Evolutionary conservation across 2,113 vertebrate species (phyloP), one percentile per base, ranked within the genome.

Genomic region (Colius striatus): DNA sequence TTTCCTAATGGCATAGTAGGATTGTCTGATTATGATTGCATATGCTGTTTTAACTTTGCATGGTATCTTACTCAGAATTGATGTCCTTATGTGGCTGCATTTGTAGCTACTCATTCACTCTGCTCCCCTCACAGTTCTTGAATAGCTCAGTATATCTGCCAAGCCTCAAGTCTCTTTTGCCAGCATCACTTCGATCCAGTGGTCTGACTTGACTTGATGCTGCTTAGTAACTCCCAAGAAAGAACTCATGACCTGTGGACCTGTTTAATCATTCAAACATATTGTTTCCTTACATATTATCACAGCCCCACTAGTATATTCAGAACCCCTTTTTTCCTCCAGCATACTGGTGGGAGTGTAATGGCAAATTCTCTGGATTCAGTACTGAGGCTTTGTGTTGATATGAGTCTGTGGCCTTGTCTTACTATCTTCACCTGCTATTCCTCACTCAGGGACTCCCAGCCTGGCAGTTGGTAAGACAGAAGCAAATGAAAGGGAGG

Each of bases 1-100:
- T 43, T n/a, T 25, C 17, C 1, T 43, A 51, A 23, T 32, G 45
- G 13, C 0, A 0, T 32, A 67, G 43, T 47, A 32, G 29, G 9
- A 30, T 72, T 82, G 9, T 53, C 78, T 78, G 72, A 65, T 9
- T 45, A 13, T 60, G 43, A 82, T 54, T 38, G 29, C 65, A 57
- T 51, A 58, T 3, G 16, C 27, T 45, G 8, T 20, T 92, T 80
- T 76, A 73, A 13, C n/a, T 92, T 89, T 68, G 21, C 14, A 5
- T 67, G 36, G 5, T 62, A 23, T 36, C 70, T 67, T 58, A 74
- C 16, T 78, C 58, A 81, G 27, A 71, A 81, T 54, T 55, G 12
- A 3, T 72, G 23, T 54, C 74, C 50, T 61, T 80, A 5, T 29
- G 25, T 68, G 54, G 45, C n/a, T 34, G 54, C 65, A 29, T 82